These are phyloP conservation scores for Drosophila nasuta DNA, from an alignment of 1,140 invertebrate species.

Conservation along the genomic window DNA sequence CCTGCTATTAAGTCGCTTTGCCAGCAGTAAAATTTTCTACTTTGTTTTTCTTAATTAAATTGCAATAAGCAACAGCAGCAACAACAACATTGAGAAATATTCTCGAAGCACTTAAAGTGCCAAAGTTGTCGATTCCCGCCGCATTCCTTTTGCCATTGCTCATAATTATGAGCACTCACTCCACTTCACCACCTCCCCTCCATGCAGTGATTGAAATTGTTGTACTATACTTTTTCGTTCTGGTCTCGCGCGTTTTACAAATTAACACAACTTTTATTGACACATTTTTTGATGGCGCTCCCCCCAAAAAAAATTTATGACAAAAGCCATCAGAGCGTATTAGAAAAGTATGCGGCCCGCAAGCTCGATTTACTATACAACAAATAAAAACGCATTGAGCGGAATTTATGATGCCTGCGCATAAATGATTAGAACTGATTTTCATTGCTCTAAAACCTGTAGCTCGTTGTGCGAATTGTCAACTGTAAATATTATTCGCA, in stretches of 20 bases:
- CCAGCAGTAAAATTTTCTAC: conserved; percentile 58
- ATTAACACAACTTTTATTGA: conserved; percentile 43
- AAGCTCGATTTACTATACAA: not conserved
- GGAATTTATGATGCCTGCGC: conserved; percentile 1
- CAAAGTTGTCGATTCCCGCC: conserved; percentile 41
- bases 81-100: conserved; percentile 8
- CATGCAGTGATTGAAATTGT: conserved; percentile 35
- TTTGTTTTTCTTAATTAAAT: conserved; percentile 80
- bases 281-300: conserved; percentile 17
- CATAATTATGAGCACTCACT: conserved; percentile 35
- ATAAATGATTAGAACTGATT: conserved; percentile 10
- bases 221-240: conserved; percentile 18
- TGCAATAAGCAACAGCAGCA: conserved; percentile 55
- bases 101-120: conserved; percentile 72
- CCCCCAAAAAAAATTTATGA: not conserved
- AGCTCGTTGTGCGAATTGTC: not conserved
- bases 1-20: conserved; percentile 42
- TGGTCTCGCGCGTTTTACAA: conserved; percentile 8
- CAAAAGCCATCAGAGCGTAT: conserved; percentile 10
- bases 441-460: not conserved
- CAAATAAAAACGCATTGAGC: not conserved
- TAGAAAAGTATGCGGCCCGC: conserved; percentile 2
- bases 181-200: too few relatives aligned
- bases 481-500: too few relatives aligned
- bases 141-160: conserved; percentile 8